Conservation (phyloP, 2,113 vertebrate genomes). For the Neofelis nebulosa region DNA sequence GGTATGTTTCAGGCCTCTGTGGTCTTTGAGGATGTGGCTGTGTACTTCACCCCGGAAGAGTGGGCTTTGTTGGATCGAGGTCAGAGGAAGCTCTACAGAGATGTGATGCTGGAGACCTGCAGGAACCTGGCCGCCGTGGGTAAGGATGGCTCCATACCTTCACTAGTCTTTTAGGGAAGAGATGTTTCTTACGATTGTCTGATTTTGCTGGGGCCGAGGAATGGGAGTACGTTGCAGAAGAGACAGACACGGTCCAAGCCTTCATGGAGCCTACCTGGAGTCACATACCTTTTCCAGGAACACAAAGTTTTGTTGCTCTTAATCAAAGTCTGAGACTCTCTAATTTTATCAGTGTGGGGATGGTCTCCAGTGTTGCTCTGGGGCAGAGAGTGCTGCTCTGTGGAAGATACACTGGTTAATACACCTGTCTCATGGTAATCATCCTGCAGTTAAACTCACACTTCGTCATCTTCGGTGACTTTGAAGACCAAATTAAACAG, state of each 20-base stretch:
- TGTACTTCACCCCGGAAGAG: neutral
- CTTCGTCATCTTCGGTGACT: no score
- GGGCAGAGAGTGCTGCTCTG: neutral
- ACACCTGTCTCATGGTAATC: accelerated
- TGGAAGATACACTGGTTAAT: no score
- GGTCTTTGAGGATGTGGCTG: neutral
- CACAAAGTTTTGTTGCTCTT: neutral
- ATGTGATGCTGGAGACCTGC: conserved; percentile 33
- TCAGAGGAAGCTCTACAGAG: conserved; percentile 29
- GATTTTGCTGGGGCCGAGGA: neutral
- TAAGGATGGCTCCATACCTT: neutral
- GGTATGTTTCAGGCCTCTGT: neutral
- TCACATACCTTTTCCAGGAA: neutral
- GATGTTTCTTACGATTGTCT: neutral
- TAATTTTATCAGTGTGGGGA: neutral
- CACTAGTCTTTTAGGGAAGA: neutral
- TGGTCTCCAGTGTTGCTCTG: neutral
- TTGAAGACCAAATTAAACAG: no score
- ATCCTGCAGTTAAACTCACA: neutral
- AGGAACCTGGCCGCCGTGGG: neutral
- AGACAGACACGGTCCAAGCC: neutral
- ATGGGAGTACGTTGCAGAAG: neutral
- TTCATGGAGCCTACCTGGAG: neutral
- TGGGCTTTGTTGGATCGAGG: neutral
- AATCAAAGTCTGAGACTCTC: neutral